These are phyloP conservation scores for Bradypus variegatus DNA, from an alignment of 2,797 vertebrate genomes.

Conservation along the genomic window DNA sequence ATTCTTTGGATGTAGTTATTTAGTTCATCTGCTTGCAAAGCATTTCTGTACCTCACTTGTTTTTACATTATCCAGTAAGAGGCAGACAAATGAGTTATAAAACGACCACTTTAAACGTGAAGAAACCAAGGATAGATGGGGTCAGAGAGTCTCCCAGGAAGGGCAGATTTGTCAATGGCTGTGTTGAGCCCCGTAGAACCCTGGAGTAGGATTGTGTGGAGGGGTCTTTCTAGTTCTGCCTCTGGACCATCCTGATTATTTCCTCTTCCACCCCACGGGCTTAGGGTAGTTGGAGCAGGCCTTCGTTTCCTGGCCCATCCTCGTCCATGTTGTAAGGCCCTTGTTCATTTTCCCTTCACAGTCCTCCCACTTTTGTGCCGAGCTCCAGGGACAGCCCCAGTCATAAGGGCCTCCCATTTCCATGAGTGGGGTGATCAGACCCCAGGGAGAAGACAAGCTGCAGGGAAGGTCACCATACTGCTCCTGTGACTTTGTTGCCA, in stretches of 20 bases:
- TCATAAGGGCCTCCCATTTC: background rate
- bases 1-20: constrained; percentile 36
- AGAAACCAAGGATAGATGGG: background rate
- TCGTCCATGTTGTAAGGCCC: background rate
- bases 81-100: background rate
- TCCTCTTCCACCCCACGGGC: background rate
- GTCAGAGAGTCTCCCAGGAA: background rate
- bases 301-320: background rate
- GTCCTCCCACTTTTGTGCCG: background rate
- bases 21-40: constrained; percentile 23
- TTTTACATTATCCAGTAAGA: background rate
- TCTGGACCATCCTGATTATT: background rate
- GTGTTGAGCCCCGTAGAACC: background rate
- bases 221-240: background rate
- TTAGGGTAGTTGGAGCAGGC: background rate
- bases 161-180: no score
- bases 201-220: background rate
- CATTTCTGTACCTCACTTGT: constrained; percentile 27
- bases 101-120: background rate
- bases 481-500: background rate
- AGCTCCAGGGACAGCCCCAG: background rate
- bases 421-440: background rate
- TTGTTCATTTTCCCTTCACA: background rate
- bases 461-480: background rate
- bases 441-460: background rate